Base-by-base conservation (phyloP, 2,113 vertebrate genomes). In the Myanophis thanlyinensis region DNA sequence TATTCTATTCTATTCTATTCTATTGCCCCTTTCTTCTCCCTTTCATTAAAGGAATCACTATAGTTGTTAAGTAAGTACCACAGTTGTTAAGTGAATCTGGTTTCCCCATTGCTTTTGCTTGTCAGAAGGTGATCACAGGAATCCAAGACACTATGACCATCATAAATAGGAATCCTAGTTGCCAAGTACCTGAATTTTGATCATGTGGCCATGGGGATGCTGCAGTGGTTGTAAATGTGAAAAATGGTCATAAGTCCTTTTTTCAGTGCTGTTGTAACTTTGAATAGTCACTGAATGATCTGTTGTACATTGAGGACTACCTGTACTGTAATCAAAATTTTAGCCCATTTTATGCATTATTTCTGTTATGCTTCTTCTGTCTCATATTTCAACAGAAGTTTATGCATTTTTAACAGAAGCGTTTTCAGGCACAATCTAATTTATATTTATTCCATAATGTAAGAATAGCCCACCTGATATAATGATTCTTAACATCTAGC, bases 81-180 rank as follows among this genome's bases (percentile, higher is more conserved):
- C n/a, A 30, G 4, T 67, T 67, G 30, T n/a, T 67, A 67, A 67
- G 12, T 35, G 5, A 67, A 67, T 35, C 30, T 67, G 30, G 9
- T 10, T 59, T 59, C 56, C 9, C 3, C 10, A 11, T 59, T 59
- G 56, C 56, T 59, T 59, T 59, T 27, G 25, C 25, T 59, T 59
- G 25, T 30, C 56, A 59, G 23, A 27, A 59, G 25, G 54, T 59
- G 2, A 59, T 59, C 25, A 10, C 25, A 59, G 10, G 62, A n/a
- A 4, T 30, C 30, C 4, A 0, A 30, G 30, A n/a, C 62, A 67
- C 30, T 15, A 13, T 2, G 35, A 62, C 59, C 27, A 0, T 62
- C 27, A 12, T 13, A 62, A n/a, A 12, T 62, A 62, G 3, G 11
- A 62, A 67, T 67, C 13, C n/a, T n/a, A 35, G 13, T 35, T 67